Conservation (phyloP, 2,113 vertebrate species). For the Ursus arctos region DNA sequence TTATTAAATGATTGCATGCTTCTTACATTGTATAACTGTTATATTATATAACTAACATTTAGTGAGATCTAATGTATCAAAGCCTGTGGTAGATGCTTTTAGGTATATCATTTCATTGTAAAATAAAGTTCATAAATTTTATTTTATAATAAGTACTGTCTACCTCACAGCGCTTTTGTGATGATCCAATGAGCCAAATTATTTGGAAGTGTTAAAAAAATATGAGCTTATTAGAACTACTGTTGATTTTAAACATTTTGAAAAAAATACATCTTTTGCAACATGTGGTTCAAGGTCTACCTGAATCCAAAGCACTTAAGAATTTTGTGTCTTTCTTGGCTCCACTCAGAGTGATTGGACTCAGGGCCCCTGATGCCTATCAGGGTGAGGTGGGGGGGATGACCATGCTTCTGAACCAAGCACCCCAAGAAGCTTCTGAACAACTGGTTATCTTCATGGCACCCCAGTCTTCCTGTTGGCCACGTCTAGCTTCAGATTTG, state of each 20-base stretch:
- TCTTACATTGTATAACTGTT: not conserved
- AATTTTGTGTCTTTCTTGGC: not conserved
- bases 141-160: not conserved
- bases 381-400: fast-evolving
- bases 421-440: not conserved
- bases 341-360: not conserved
- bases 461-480: not conserved
- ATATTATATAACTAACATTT: not conserved
- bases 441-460: not conserved
- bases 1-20: not conserved
- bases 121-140: conserved; percentile 22
- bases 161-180: not conserved
- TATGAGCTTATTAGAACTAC: not conserved
- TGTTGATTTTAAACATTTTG: conserved; percentile 21
- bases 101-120: not conserved
- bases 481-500: not conserved
- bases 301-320: not conserved
- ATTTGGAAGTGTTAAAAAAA: conserved; percentile 21
- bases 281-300: not conserved
- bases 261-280: not conserved
- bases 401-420: not conserved
- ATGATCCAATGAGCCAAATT: not conserved
- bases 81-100: not conserved
- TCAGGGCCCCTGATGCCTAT: not conserved
- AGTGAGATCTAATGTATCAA: not conserved